phyloP scores from a whole-genome alignment of 2,797 vertebrate species.

The Sebastes variabilis region DNA sequence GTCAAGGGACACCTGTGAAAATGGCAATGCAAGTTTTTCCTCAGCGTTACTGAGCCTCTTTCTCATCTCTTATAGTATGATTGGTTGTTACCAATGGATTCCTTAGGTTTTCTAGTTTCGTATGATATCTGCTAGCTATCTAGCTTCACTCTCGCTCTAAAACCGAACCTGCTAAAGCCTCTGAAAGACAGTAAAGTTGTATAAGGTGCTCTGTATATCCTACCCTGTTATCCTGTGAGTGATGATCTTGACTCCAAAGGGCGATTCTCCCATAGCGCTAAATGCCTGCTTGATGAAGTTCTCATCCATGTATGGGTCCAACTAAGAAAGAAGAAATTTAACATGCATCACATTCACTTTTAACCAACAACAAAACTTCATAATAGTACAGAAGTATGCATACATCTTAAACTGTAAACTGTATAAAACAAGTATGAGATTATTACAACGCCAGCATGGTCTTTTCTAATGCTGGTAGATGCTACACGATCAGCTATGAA shows the following conservation, averaged over 20 bases:
- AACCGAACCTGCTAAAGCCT: too few species aligned
- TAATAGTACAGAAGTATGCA: neutral
- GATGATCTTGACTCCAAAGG: constrained; percentile 85
- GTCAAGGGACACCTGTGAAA: too few species aligned
- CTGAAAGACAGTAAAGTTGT: too few species aligned
- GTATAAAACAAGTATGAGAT: fast-evolving
- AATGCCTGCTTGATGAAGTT: constrained; percentile 87
- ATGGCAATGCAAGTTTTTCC: too few species aligned
- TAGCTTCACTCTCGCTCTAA: too few species aligned
- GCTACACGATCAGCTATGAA: neutral
- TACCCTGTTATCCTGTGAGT: constrained; percentile 86
- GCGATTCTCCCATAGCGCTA: constrained; percentile 85
- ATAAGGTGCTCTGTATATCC: neutral
- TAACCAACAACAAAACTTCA: neutral
- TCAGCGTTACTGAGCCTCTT: too few species aligned
- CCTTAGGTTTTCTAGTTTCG: too few species aligned
- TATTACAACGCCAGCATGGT: neutral
- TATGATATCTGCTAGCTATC: too few species aligned
- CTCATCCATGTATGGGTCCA: constrained; percentile 88
- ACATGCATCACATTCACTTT: neutral
- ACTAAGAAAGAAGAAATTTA: constrained; percentile 31
- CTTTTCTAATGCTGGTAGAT: neutral
- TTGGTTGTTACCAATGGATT: too few species aligned
- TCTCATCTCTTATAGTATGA: too few species aligned
- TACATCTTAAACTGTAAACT: neutral